phyloP scores from a whole-genome alignment of 2,797 vertebrate species.

The Tragopan temminckii region DNA sequence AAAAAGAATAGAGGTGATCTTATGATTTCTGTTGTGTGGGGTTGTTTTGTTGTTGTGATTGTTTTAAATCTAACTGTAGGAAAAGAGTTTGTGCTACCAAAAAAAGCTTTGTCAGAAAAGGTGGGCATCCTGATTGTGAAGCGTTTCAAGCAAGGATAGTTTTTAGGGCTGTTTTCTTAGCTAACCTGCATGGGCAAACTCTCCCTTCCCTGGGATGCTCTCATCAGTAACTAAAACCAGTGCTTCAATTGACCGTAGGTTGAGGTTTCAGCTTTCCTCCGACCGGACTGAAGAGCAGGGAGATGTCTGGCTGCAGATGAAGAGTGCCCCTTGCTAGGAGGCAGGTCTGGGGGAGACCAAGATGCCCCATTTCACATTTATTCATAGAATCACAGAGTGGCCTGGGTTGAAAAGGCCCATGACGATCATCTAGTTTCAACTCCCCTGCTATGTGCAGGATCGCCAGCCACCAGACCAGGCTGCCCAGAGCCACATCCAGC shows the following conservation, averaged over 20 bases:
- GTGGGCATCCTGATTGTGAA: not conserved
- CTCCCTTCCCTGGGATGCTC: not conserved
- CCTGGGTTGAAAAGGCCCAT: no score
- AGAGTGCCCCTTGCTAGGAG: not conserved
- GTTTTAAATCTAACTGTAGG: not conserved
- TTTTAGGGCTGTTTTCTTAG: not conserved
- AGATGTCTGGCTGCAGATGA: not conserved
- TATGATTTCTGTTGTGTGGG: not conserved
- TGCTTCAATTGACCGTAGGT: not conserved
- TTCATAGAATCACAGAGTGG: not conserved
- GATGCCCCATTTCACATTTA: not conserved
- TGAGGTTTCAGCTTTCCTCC: not conserved
- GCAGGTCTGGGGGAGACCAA: not conserved
- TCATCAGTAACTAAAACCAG: not conserved
- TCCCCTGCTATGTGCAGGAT: no score
- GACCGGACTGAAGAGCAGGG: not conserved
- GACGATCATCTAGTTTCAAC: no score
- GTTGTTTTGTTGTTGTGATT: not conserved
- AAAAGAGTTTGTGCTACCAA: not conserved
- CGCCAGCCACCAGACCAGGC: no score
- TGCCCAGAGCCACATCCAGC: no score
- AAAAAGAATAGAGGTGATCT: not conserved
- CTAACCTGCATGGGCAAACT: not conserved
- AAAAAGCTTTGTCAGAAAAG: not conserved
- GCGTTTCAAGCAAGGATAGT: not conserved